Base-by-base conservation (phyloP, 2,888 invertebrate genomes). In the Orchesellides sinensis region DNA sequence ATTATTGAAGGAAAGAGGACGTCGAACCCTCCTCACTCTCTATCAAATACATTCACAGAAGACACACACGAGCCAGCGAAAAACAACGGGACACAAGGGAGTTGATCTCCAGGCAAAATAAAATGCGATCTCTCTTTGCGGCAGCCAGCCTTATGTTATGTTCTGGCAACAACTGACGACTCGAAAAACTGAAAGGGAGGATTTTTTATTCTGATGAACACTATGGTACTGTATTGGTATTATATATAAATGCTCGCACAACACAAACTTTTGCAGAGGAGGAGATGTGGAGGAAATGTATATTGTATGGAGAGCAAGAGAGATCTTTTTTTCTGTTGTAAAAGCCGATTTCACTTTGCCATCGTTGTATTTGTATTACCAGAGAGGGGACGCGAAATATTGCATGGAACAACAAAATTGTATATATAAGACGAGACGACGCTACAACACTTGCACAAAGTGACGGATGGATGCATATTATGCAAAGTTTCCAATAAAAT, bases 61-160 rank as follows among this genome's bases (percentile, higher is more conserved):
- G 54, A 54, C 32, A 61, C 40, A 59, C 59, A 49, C 59, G 68
- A 77, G 63, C 56, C 66, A 75, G 54, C 25, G 29, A 56, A 52
- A 49, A 72, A 72, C 47, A 74, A 78, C 78, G 78, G 78, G 78
- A 63, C 78, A 69, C 69, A 78, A 69, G 78, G 78, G 78, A 78
- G 78, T 78, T 78, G 68, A 78, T 69, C 78, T 78, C 78, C 78
- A 78, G 78, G 78, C 78, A 61, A 70, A 78, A 78, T 69, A 72
- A 68, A 78, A 69, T 78, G 69, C 56, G 8, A 49, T 49, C 10
- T 49, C 14, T 17, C 10, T 8, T n/a, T 49, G 49, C n/a, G 10
- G n/a, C 14, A 6, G n/a, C n/a, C n/a, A n/a, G n/a, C n/a, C n/a
- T n/a, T n/a, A n/a, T n/a, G n/a, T n/a, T n/a, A n/a, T n/a, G n/a